Evolutionary conservation across 2,797 vertebrate species (phyloP).

Genomic region (Schizopygopsis malacanthus): DNA sequence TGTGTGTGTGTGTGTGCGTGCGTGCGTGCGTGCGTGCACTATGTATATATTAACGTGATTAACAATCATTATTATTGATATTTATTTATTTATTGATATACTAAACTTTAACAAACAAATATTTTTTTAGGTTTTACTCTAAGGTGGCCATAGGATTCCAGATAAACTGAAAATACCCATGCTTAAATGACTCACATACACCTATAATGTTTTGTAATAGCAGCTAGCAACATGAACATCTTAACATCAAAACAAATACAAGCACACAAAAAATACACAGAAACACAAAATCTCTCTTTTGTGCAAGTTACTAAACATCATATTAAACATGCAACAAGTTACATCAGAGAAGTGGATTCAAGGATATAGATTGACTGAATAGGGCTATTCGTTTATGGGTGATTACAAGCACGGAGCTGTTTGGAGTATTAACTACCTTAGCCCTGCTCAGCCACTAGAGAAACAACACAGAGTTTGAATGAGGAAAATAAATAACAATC

Average conservation of each 20-base stretch:
- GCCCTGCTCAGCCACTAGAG: background rate
- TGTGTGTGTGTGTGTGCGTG: too few relatives aligned
- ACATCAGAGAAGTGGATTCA: conserved; percentile 21
- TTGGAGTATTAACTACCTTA: conserved; percentile 31
- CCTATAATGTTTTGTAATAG: background rate
- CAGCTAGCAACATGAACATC: too few relatives aligned
- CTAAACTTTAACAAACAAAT: too few relatives aligned
- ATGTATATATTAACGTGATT: too few relatives aligned
- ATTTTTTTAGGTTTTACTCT: too few relatives aligned
- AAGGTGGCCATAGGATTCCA: background rate
- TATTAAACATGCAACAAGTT: too few relatives aligned
- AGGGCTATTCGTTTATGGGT: conserved; percentile 43
- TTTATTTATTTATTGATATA: too few relatives aligned
- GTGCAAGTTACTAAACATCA: conserved; percentile 4
- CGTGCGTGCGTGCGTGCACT: too few relatives aligned
- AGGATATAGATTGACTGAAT: conserved; percentile 42
- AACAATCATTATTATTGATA: too few relatives aligned
- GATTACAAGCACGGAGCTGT: conserved; percentile 45
- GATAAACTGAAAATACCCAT: background rate
- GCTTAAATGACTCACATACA: background rate
- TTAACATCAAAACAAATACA: background rate
- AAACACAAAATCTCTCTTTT: background rate
- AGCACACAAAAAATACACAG: background rate
- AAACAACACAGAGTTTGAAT: conserved; percentile 9
- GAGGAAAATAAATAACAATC: conserved; percentile 11